A percentile compares a stretch with the other conserved stretches of the same genome.
phyloP scores from a whole-genome alignment of 2,113 vertebrate genomes.

The Willisornis vidua region DNA sequence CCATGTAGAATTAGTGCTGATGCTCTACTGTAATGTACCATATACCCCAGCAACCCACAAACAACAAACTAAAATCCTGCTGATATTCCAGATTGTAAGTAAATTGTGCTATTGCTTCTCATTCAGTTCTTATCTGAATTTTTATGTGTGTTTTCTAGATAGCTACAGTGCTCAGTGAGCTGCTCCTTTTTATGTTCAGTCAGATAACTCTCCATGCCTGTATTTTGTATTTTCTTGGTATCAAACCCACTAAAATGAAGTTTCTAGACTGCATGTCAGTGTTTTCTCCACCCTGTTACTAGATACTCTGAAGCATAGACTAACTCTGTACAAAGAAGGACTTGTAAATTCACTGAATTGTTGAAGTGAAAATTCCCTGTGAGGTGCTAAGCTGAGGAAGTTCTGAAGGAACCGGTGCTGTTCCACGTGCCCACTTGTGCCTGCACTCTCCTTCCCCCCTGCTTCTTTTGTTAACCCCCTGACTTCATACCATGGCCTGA shows the following conservation, averaged over 20 bases:
- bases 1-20: conserved; percentile 98
- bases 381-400: conserved; percentile 28
- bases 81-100: conserved; percentile 84
- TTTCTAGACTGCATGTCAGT: conserved; percentile 27
- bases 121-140: conserved; percentile 70
- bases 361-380: conserved; percentile 7
- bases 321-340: conserved; percentile 38
- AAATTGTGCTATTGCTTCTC: conserved; percentile 79
- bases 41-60: conserved; percentile 80
- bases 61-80: conserved; percentile 79
- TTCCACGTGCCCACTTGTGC: rapidly evolving
- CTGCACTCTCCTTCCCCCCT: background rate
- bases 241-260: conserved; percentile 30
- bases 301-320: conserved; percentile 30
- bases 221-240: conserved; percentile 56
- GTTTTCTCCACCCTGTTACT: conserved; percentile 16
- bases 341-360: conserved; percentile 42
- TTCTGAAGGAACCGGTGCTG: background rate
- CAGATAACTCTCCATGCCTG: conserved; percentile 39
- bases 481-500: background rate
- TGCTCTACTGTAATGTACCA: conserved; percentile 87
- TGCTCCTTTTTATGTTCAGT: conserved; percentile 65
- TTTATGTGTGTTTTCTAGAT: conserved; percentile 74
- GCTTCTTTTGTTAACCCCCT: background rate
- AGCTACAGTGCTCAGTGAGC: conserved; percentile 69